Base-by-base conservation (phyloP, 1,140 invertebrate genomes). In the Bombyx mandarina region DNA sequence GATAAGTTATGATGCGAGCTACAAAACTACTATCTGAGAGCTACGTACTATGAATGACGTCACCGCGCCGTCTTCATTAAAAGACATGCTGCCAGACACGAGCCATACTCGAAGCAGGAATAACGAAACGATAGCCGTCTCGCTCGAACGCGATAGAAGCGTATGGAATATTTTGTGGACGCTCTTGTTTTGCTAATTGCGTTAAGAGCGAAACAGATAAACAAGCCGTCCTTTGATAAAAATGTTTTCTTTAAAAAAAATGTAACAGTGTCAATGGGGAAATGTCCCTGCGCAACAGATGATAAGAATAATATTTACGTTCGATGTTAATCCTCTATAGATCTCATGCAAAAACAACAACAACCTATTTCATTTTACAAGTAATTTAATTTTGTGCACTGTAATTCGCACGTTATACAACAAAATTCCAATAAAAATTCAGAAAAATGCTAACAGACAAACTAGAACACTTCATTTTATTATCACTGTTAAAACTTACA, bases 31-130 rank as follows among this genome's bases (percentile, higher is more conserved):
- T 72, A 73, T 87, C 80, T 77, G 73, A 87, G 81, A 87, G 84
- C 84, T 87, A 87, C 84, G 84, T 87, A 87, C 84, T 82, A 87
- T 87, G 82, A 85, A 79, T 79, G 79, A 85, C 82, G 84, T 84
- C 74, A 82, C 58, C 60, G 12, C 68, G 57, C 63, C 67, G 70
- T 81, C 75, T 77, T 70, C 80, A 67, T 66, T 78, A 63, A 67
- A 85, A 82, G 74, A 78, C 75, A 75, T 79, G 71, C 62, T 65
- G 73, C 71, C 66, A 84, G 82, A 84, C 84, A 69, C 57, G 62
- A 71, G 76, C 62, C 55, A 63, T 63, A 57, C 68, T 77, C 46
- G 35, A 73, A 76, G 75, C 75, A 77, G 66, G 70, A 73, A 72
- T 73, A 69, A 59, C 52, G 61, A 76, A 85, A 68, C 63, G 58